Evolutionary conservation across 2,888 invertebrate species (phyloP).

Genomic region (Cephalotes varians): DNA sequence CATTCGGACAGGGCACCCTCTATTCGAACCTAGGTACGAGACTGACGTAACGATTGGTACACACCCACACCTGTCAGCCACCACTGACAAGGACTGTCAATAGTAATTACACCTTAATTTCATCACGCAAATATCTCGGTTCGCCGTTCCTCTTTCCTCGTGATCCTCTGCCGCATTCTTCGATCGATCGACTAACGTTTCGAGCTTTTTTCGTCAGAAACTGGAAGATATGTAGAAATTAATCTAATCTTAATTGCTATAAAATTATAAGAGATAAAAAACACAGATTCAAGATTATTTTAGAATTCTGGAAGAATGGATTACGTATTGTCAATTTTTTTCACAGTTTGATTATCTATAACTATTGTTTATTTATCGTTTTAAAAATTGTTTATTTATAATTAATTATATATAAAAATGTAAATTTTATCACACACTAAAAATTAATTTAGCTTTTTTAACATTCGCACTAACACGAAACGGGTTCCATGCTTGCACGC

Average conservation of each 20-base stretch:
- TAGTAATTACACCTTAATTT: conserved; percentile 80
- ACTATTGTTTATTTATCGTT: neutral
- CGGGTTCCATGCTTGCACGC: neutral
- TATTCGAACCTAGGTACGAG: conserved; percentile 70
- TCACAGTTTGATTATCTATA: neutral
- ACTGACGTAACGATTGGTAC: conserved; percentile 63
- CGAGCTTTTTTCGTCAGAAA: neutral
- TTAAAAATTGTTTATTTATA: neutral
- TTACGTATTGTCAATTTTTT: neutral
- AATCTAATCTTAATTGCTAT: neutral
- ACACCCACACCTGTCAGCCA: conserved; percentile 76
- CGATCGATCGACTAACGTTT: neutral
- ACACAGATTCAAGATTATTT: neutral
- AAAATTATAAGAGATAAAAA: neutral
- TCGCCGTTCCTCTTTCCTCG: conserved; percentile 53
- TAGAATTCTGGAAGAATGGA: neutral
- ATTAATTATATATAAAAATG: neutral
- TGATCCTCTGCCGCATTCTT: conserved; percentile 49
- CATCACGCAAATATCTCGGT: conserved; percentile 63
- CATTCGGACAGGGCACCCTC: conserved; percentile 66
- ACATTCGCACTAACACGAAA: neutral
- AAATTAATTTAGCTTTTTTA: neutral
- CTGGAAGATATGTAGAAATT: neutral
- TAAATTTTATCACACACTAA: neutral
- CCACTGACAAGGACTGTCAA: conserved; percentile 75